Conservation (phyloP, 2,113 vertebrate genomes). For the Recurvirostra avosetta region DNA sequence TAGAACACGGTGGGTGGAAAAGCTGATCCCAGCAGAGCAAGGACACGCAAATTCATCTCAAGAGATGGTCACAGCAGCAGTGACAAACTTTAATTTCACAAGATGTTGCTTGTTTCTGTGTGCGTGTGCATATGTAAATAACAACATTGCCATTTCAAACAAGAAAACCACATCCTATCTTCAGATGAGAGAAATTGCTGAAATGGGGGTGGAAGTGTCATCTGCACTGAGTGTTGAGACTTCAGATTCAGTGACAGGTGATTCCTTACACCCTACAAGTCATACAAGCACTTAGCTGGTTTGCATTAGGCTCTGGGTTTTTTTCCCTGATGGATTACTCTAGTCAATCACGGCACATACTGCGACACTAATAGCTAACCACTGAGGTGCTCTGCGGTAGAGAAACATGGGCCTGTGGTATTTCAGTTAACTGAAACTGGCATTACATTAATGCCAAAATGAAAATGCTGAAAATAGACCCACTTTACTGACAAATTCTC, state of each 20-base stretch:
- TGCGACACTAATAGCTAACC: background rate
- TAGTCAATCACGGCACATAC: background rate
- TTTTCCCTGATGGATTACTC: background rate
- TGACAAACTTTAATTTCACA: background rate
- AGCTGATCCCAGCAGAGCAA: background rate
- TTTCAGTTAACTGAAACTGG: background rate
- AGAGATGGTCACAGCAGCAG: background rate
- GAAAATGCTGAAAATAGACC: background rate
- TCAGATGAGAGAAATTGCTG: background rate
- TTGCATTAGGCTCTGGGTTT: background rate
- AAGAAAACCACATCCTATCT: background rate
- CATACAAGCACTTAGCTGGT: background rate
- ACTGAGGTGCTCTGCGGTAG: background rate
- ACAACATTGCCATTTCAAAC: background rate
- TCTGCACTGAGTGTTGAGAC: background rate
- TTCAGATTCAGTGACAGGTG: background rate
- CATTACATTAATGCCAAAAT: background rate
- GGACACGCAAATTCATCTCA: background rate
- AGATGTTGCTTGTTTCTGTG: background rate
- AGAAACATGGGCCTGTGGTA: background rate
- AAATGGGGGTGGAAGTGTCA: conserved; percentile 11
- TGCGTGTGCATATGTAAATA: background rate
- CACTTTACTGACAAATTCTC: background rate
- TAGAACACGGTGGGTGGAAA: background rate
- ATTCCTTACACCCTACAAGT: background rate